These are phyloP conservation scores for Catharus minimus DNA, from an alignment of 2,113 vertebrate species.

Conservation along the genomic window DNA sequence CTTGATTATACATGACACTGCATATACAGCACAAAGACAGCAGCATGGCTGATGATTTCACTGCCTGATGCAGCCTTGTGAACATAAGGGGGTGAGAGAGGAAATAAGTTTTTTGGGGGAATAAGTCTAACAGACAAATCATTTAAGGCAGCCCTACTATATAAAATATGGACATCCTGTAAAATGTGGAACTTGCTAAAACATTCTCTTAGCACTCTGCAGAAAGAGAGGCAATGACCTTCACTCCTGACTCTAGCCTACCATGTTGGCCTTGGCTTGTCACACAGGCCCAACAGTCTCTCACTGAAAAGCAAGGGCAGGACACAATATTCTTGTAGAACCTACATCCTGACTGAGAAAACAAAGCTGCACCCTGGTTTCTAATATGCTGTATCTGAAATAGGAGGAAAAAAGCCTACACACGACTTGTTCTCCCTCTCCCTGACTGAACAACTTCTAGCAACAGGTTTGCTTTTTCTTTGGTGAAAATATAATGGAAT, in stretches of 20 bases:
- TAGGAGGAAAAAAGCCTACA: neutral
- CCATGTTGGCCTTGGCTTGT: neutral
- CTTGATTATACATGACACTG: neutral
- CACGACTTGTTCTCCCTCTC: rapidly evolving
- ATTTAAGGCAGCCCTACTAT: neutral
- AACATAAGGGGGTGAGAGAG: neutral
- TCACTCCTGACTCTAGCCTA: neutral
- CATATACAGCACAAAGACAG: neutral
- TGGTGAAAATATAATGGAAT: neutral
- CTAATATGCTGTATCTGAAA: neutral
- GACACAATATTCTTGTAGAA: neutral
- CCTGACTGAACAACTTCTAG: neutral
- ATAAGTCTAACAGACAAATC: neutral
- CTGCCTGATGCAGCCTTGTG: neutral
- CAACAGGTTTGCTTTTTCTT: neutral
- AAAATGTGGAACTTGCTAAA: neutral
- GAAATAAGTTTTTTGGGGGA: neutral
- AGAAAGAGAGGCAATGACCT: neutral
- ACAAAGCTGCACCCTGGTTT: neutral
- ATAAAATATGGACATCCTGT: neutral
- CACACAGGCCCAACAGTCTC: neutral
- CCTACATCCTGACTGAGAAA: neutral
- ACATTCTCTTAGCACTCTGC: neutral
- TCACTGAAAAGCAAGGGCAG: neutral
- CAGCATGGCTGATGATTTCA: neutral